Conservation (phyloP, 2,797 vertebrate genomes). For the Lepus townsendii region DNA sequence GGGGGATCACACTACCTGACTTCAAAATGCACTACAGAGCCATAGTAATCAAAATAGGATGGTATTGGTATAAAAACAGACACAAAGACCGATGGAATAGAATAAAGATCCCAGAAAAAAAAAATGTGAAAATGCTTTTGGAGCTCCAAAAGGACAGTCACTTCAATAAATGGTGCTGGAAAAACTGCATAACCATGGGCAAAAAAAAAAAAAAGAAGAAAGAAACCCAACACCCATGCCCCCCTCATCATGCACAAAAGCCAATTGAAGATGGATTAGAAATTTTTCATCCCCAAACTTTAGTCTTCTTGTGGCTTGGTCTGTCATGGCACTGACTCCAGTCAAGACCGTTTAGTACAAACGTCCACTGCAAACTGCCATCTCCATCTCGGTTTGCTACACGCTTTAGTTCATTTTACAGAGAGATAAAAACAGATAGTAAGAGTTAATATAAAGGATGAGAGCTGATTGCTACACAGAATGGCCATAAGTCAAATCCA, state of each 20-base stretch:
- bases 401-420: neutral
- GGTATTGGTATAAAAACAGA: neutral
- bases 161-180: neutral
- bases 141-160: neutral
- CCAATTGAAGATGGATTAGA: neutral
- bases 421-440: neutral
- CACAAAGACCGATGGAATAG: neutral
- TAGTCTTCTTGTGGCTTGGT: neutral
- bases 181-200: neutral
- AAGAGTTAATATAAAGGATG: rapidly evolving
- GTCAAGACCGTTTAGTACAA: neutral
- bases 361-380: neutral
- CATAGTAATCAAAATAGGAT: neutral
- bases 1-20: neutral
- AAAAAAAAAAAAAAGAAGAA: neutral
- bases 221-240: neutral
- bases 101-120: neutral
- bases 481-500: neutral
- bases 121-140: neutral
- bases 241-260: neutral
- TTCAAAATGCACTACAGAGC: neutral
- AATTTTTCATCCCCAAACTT: neutral
- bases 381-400: neutral
- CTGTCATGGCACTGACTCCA: neutral
- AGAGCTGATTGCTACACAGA: neutral